phyloP scores from a whole-genome alignment of 2,113 vertebrate genomes.

The Tylochromis polylepis region DNA sequence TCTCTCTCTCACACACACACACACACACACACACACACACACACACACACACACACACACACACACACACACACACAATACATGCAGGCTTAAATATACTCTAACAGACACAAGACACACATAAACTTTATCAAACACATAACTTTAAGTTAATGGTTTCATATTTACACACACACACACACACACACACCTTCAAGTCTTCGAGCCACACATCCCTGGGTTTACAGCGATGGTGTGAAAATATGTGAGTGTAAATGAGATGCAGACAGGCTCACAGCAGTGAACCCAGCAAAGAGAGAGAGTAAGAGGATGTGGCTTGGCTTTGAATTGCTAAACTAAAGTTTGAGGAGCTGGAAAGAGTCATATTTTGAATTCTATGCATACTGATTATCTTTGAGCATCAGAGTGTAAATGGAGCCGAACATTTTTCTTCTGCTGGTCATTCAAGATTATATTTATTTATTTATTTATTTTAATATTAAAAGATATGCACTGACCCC shows the following conservation, averaged over 20 bases:
- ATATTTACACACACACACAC: background rate
- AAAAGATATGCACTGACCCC: background rate
- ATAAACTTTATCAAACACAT: background rate
- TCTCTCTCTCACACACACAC: constrained; percentile 21
- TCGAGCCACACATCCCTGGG: constrained; percentile 40
- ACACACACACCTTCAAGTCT: background rate
- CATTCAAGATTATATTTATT: background rate
- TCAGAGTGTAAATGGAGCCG: background rate
- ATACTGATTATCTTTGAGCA: constrained; percentile 36
- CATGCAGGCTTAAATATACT: background rate
- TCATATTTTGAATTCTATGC: constrained; percentile 49
- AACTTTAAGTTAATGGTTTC: constrained; percentile 16
- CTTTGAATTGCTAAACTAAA: constrained; percentile 50
- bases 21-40: background rate
- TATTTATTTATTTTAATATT: background rate
- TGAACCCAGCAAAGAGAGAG: background rate
- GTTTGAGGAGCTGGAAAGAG: constrained; percentile 26
- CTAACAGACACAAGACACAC: background rate
- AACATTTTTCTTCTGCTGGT: background rate
- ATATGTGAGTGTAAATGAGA: constrained; percentile 73
- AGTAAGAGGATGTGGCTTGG: constrained; percentile 54
- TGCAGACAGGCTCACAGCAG: constrained; percentile 70
- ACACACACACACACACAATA: constrained; percentile 17
- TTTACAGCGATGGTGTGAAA: constrained; percentile 56
- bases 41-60: no score